Evolutionary conservation across 2,113 vertebrate species (phyloP).

Genomic region (Clinocottus analis): DNA sequence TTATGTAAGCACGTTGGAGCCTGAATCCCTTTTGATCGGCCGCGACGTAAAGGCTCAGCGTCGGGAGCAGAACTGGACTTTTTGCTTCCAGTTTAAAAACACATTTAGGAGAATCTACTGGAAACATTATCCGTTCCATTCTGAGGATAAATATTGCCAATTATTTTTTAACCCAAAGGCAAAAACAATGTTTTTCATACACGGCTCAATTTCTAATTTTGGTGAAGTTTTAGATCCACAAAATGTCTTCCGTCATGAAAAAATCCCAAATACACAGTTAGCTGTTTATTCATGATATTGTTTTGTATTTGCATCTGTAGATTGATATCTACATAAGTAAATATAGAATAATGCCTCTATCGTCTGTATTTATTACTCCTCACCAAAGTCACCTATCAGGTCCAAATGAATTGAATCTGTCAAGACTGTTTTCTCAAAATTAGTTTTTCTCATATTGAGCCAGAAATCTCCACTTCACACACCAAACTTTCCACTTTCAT

Average conservation of each 20-base stretch:
- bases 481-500: background rate
- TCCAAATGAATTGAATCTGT: background rate
- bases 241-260: background rate
- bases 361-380: too few relatives aligned
- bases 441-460: background rate
- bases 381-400: too few relatives aligned
- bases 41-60: background rate
- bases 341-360: too few relatives aligned
- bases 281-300: background rate
- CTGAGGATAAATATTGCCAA: background rate
- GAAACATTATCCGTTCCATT: background rate
- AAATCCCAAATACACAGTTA: background rate
- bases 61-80: background rate
- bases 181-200: background rate
- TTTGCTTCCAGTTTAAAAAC: background rate
- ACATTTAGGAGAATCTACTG: background rate
- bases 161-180: background rate
- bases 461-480: background rate
- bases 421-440: background rate
- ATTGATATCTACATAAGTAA: too few relatives aligned
- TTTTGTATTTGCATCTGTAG: background rate
- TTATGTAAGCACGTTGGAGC: constrained; percentile 40
- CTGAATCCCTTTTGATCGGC: background rate
- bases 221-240: background rate
- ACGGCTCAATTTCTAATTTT: background rate